phyloP scores from a whole-genome alignment of 2,797 vertebrate species.

The Aldrovandia affinis region DNA sequence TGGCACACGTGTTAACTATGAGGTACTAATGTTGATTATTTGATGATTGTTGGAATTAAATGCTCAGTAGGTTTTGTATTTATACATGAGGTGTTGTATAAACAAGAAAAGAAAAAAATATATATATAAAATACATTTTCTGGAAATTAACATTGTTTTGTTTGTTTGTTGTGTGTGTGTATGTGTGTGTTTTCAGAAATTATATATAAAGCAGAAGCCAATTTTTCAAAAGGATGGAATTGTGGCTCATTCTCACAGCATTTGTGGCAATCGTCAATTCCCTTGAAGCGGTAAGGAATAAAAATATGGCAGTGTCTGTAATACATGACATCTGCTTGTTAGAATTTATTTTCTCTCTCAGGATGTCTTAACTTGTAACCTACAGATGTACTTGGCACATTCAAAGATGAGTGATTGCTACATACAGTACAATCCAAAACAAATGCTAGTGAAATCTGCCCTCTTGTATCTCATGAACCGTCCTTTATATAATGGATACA shows the following conservation, averaged over 20 bases:
- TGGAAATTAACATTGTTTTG: neutral
- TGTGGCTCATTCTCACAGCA: constrained; percentile 56
- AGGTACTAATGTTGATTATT: too few species aligned
- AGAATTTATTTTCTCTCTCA: neutral
- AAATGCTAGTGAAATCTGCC: neutral
- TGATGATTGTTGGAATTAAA: too few species aligned
- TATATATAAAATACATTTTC: neutral
- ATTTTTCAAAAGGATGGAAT: constrained; percentile 57
- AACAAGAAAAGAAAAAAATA: too few species aligned
- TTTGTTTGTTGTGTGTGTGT: neutral
- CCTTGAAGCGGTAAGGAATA: constrained; percentile 56
- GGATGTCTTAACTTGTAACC: neutral
- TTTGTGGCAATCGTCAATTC: constrained; percentile 30
- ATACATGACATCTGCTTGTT: neutral
- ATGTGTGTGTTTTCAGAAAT: constrained; percentile 20
- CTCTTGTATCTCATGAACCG: neutral
- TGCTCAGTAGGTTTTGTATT: too few species aligned
- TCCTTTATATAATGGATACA: neutral
- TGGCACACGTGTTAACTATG: too few species aligned
- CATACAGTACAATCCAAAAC: neutral
- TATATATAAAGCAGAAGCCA: constrained; percentile 28
- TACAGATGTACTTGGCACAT: neutral
- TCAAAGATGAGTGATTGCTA: neutral
- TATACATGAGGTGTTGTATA: too few species aligned
- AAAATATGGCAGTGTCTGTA: neutral